These are phyloP conservation scores for Copsychus sechellarum DNA, from an alignment of 2,113 vertebrate species.

Conservation along the genomic window DNA sequence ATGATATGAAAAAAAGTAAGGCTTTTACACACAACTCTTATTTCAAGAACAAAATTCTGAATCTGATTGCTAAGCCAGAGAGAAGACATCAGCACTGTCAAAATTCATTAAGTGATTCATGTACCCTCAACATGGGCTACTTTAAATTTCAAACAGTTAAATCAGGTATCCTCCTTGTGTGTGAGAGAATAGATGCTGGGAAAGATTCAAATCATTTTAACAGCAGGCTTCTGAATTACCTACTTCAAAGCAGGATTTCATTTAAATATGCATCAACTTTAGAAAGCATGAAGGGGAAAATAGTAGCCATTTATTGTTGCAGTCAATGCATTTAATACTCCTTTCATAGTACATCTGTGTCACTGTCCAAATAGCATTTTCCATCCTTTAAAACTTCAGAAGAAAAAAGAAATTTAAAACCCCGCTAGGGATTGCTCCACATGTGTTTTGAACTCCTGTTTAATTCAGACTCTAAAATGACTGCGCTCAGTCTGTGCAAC, in stretches of 20 bases:
- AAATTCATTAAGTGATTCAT: not conserved
- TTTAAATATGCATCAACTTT: not conserved
- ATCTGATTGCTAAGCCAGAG: constrained; percentile 26
- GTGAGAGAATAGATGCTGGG: not conserved
- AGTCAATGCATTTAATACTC: constrained; percentile 11
- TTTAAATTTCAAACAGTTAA: constrained; percentile 39
- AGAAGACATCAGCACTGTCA: constrained; percentile 21
- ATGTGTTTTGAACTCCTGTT: not conserved
- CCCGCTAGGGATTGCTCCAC: not conserved
- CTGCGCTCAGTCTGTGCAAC: not conserved
- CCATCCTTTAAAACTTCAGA: not conserved
- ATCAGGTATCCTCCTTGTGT: not conserved
- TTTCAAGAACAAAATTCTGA: constrained; percentile 44
- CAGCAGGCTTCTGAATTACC: not conserved
- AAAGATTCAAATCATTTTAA: not conserved
- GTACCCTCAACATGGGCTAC: not conserved
- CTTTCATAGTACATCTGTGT: not conserved
- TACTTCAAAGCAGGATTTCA: constrained; percentile 23
- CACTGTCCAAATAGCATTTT: not conserved
- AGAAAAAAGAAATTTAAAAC: not conserved
- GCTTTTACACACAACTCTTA: constrained; percentile 57
- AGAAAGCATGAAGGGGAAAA: not conserved
- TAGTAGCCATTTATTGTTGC: constrained; percentile 15
- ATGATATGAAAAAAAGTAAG: constrained; percentile 41
- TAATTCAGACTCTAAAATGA: not conserved